Conservation (phyloP, 2,888 invertebrate species). For the Agonopterix subpropinquella region DNA sequence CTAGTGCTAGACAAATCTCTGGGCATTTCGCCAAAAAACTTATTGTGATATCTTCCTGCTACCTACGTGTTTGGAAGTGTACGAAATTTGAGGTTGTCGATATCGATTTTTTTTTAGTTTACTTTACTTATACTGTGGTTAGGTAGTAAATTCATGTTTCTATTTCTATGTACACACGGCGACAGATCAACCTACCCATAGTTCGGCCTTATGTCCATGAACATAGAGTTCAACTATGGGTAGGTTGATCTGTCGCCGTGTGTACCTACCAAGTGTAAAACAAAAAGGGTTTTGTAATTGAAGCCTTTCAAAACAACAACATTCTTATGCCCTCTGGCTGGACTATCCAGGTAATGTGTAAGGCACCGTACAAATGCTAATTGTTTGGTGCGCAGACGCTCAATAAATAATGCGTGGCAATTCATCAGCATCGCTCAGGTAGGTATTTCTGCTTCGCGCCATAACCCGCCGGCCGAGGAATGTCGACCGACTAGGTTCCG, state of each 20-base stretch:
- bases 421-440: conserved; percentile 62
- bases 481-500: conserved; percentile 58
- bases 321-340: background rate
- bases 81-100: no score
- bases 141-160: no score
- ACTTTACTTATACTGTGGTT: no score
- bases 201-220: no score
- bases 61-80: background rate
- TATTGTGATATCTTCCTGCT: conserved; percentile 4
- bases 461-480: conserved; percentile 57
- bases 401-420: conserved; percentile 55
- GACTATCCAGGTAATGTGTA: background rate
- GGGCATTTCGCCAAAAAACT: conserved; percentile 9
- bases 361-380: conserved; percentile 15
- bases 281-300: background rate
- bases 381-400: conserved; percentile 28
- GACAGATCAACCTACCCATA: no score
- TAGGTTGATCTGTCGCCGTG: no score
- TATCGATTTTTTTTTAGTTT: no score
- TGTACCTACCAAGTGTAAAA: background rate
- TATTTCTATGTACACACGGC: no score
- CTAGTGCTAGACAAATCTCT: conserved; percentile 3
- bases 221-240: no score
- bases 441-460: conserved; percentile 68
- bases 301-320: background rate